Percentiles rank a stretch among this genome's conserved stretches.
Conservation (phyloP, 1,140 invertebrate genomes). For the Brachionus plicatilis region DNA sequence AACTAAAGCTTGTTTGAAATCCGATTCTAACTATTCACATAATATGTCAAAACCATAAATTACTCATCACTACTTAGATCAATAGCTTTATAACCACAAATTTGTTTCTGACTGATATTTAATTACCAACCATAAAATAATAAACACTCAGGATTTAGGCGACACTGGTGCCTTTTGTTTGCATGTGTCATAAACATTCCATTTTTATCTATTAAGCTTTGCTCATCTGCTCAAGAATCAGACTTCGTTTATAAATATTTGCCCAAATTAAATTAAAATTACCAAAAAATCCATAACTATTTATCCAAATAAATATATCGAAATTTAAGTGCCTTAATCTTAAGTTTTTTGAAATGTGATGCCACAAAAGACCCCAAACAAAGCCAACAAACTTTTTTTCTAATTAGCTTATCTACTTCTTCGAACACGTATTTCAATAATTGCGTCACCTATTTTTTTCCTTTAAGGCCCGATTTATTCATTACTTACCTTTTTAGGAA, state of each 20-base stretch:
- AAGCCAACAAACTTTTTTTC: neutral
- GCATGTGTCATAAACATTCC: conserved; percentile 1
- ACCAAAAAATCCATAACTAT: neutral
- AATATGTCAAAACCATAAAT: neutral
- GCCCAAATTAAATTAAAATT: neutral
- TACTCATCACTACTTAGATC: neutral
- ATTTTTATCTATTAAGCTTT: neutral
- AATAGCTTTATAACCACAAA: neutral
- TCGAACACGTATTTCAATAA: neutral
- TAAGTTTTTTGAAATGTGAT: conserved; percentile 16
- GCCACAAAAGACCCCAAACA: neutral
- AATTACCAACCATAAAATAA: neutral
- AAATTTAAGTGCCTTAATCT: neutral
- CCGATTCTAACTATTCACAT: neutral
- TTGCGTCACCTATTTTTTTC: neutral
- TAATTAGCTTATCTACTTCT: neutral
- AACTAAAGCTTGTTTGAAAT: neutral
- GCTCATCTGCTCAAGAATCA: neutral
- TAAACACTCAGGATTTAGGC: neutral
- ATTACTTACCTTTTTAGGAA: neutral
- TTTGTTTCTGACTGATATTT: neutral
- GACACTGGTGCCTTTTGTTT: neutral
- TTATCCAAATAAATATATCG: neutral
- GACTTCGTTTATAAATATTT: neutral
- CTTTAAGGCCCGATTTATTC: neutral